Conservation (phyloP, 2,113 vertebrate species). For the Pogona vitticeps region DNA sequence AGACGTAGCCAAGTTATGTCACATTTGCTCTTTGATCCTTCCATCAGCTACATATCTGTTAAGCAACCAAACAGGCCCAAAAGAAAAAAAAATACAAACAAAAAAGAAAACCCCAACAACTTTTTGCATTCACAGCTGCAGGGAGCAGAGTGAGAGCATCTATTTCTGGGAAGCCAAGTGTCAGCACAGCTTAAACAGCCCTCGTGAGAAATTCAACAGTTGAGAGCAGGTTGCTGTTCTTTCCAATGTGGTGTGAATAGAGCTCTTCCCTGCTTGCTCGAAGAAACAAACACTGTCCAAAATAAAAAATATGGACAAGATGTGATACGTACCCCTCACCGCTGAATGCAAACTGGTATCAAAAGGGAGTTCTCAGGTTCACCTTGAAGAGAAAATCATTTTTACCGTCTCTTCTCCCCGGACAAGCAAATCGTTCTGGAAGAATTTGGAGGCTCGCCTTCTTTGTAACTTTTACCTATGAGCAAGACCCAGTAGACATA, state of each 20-base stretch:
- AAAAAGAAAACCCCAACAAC: background rate
- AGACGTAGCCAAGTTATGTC: constrained; percentile 44
- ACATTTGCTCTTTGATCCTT: background rate
- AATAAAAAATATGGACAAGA: no score
- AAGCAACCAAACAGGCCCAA: constrained; percentile 46
- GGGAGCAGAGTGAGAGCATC: constrained; percentile 39
- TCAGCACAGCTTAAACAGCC: background rate
- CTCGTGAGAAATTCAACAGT: background rate
- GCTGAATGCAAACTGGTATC: no score
- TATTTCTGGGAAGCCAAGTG: constrained; percentile 50
- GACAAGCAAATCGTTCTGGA: no score
- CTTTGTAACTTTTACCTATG: background rate
- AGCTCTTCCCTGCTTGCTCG: background rate
- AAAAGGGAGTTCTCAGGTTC: no score
- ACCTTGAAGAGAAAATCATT: no score
- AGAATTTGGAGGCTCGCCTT: no score
- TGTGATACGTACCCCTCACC: no score
- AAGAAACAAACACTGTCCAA: no score
- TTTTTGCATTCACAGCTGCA: constrained; percentile 53
- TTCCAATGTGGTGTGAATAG: constrained; percentile 21
- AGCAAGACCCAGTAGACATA: background rate
- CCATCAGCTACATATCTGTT: constrained; percentile 17
- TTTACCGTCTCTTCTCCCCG: no score
- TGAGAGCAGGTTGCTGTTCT: constrained; percentile 39
- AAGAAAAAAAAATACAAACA: background rate